Percentiles rank a stretch among this genome's conserved stretches.
Evolutionary conservation across 2,113 vertebrate species (phyloP).

Genomic region (Nasalis larvatus): DNA sequence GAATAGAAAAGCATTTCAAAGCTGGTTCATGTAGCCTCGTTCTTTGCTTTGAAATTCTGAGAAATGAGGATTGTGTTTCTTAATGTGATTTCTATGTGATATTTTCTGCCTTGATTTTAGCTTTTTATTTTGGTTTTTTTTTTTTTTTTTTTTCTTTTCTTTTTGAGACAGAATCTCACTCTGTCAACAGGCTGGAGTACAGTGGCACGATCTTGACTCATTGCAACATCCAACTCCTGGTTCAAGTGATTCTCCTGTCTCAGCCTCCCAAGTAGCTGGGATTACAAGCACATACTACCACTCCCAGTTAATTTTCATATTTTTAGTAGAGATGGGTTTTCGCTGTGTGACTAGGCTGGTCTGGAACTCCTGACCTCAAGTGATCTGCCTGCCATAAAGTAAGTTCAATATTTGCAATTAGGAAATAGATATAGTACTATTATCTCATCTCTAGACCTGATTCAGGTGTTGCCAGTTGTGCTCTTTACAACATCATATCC

Average conservation of each 20-base stretch:
- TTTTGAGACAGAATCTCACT: too few species aligned
- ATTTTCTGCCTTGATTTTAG: background rate
- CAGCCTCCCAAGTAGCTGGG: too few species aligned
- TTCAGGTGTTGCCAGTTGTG: background rate
- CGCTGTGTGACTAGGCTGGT: too few species aligned
- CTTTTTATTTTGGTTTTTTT: background rate
- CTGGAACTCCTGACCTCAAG: too few species aligned
- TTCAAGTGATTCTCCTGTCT: too few species aligned
- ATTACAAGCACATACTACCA: too few species aligned
- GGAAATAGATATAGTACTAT: background rate
- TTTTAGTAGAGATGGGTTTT: too few species aligned
- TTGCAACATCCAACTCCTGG: too few species aligned
- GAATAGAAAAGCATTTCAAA: background rate
- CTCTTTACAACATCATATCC: background rate
- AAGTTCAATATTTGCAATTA: background rate
- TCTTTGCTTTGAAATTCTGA: constrained; percentile 31
- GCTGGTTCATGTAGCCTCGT: background rate
- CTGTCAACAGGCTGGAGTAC: too few species aligned
- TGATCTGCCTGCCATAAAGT: background rate
- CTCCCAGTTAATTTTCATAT: too few species aligned
- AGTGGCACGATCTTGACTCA: too few species aligned
- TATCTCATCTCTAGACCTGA: background rate
- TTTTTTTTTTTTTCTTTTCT: background rate
- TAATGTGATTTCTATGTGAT: background rate
- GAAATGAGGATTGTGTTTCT: background rate